Evolutionary conservation across 1,140 invertebrate genomes (phyloP).

Genomic region (Bombus breviceps): DNA sequence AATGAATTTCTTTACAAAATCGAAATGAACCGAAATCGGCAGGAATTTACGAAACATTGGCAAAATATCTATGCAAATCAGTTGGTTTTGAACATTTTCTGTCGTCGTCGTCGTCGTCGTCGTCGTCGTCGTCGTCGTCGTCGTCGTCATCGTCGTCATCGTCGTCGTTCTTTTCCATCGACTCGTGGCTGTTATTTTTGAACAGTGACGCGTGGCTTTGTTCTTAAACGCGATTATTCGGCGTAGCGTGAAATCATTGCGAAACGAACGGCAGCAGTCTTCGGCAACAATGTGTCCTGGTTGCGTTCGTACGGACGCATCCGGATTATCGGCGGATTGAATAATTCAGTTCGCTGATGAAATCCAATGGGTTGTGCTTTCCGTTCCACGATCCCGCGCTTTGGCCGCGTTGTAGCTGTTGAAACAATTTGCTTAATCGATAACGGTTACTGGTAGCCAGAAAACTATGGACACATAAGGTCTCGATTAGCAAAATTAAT

Average conservation of each 20-base stretch:
- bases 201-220: background rate
- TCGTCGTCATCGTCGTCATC: no score
- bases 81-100: background rate
- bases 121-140: no score
- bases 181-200: background rate
- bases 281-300: conserved; percentile 50
- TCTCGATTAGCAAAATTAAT: no score
- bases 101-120: no score
- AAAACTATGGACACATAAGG: no score
- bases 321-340: conserved; percentile 50
- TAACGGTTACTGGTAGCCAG: no score
- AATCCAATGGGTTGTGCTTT: conserved; percentile 27
- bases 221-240: conserved; percentile 52
- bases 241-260: conserved; percentile 38
- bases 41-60: background rate
- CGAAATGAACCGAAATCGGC: no score
- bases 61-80: background rate
- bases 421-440: background rate
- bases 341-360: conserved; percentile 51
- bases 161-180: background rate
- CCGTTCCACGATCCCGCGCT: conserved; percentile 19
- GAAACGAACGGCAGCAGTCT: conserved; percentile 42
- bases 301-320: background rate
- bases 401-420: background rate
- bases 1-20: no score